Evolutionary conservation across 2,113 vertebrate genomes (phyloP).

Genomic region (Balaenoptera acutorostrata): DNA sequence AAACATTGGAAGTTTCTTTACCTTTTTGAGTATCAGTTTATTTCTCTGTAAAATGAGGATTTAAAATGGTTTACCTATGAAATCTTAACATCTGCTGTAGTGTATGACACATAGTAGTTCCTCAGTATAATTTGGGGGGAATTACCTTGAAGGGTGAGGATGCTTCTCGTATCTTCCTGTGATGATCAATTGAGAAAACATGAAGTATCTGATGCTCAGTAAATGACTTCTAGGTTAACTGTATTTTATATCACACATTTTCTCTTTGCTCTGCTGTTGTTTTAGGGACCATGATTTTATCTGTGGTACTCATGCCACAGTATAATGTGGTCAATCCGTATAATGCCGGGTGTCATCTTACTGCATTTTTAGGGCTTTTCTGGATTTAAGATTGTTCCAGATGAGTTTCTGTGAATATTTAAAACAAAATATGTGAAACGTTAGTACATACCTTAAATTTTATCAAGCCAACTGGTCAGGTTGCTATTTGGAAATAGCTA

Average conservation of each 20-base stretch:
- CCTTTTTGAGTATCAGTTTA: background rate
- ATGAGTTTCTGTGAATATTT: background rate
- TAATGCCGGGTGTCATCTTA: background rate
- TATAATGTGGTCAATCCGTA: background rate
- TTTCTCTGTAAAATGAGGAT: background rate
- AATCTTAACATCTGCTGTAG: background rate
- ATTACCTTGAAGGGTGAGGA: background rate
- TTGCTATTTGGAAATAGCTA: background rate
- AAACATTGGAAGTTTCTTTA: background rate
- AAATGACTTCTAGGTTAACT: background rate
- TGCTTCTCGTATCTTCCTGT: background rate
- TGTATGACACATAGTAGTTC: background rate
- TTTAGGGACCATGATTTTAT: background rate
- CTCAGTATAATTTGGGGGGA: background rate
- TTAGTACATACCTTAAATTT: background rate
- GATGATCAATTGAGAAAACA: background rate
- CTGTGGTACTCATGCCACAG: background rate
- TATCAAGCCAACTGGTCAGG: background rate
- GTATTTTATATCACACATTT: background rate
- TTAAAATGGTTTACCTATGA: background rate
- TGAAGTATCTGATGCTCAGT: background rate
- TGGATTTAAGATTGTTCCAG: background rate
- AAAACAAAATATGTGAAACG: background rate
- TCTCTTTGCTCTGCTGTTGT: background rate
- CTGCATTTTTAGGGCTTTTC: background rate